phyloP scores from a whole-genome alignment of 1,140 invertebrate species.

The Bombus ignitus region DNA sequence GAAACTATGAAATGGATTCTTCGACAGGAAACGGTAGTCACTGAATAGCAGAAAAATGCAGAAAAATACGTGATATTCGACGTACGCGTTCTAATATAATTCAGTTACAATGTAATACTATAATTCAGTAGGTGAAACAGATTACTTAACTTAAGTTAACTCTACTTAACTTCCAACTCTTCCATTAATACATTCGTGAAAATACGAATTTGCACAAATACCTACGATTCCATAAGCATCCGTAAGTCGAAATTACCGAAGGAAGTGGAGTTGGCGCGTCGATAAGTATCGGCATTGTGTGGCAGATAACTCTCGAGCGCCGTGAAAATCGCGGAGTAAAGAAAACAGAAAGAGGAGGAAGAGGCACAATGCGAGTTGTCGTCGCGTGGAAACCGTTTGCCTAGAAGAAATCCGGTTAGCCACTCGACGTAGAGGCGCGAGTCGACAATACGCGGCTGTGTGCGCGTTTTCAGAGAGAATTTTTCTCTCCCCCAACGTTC shows the following conservation, averaged over 20 bases:
- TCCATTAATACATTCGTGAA: background rate
- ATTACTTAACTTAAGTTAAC: too few species aligned
- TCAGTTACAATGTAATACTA: too few species aligned
- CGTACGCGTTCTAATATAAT: too few species aligned
- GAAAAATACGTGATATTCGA: too few species aligned
- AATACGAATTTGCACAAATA: background rate
- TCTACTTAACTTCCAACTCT: background rate
- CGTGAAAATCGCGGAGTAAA: background rate
- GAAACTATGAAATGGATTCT: too few species aligned
- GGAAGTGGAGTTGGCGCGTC: background rate
- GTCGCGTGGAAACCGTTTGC: slow-evolving; percentile 40
- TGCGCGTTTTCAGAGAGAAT: slow-evolving; percentile 35
- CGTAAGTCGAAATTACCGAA: background rate
- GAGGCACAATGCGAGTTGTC: slow-evolving; percentile 18
- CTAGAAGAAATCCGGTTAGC: slow-evolving; percentile 44
- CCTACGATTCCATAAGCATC: background rate
- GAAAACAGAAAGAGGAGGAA: background rate
- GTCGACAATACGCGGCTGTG: slow-evolving; percentile 32
- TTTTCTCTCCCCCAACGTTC: slow-evolving; percentile 22
- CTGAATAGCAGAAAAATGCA: too few species aligned
- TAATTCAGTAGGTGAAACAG: too few species aligned
- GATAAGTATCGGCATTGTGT: background rate
- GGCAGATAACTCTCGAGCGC: background rate
- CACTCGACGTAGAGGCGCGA: slow-evolving; percentile 15
- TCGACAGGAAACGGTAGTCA: too few species aligned